Evolutionary conservation across 2,888 invertebrate species (phyloP), one percentile per base, ranked within the genome.

Genomic region (Acleris holmiana): DNA sequence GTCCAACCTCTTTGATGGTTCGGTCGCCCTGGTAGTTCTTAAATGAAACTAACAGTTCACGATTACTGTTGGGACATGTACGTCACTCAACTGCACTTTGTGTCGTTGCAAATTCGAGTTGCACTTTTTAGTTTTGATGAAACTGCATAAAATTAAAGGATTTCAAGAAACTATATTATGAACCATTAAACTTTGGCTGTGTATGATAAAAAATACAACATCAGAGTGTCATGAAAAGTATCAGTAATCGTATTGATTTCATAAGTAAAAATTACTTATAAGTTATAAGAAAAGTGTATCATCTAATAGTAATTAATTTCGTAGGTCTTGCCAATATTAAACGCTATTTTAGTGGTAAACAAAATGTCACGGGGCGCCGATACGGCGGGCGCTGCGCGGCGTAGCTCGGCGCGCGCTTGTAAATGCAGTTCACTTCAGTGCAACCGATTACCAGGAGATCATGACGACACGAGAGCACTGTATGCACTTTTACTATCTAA

Each of bases 361-460:
- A 53, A 53, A 35, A 19, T 40, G 44, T 17, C 17, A 44, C 53
- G 40, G 18, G 35, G 48, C 61, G 53, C 15, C 44, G 50, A 40
- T 15, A 19, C 18, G 25, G 66, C 47, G 55, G 21, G 13, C 35
- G 35, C 35, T 10, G 8, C 35, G 35, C 35, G 35, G 35, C 13
- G 13, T 13, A 35, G 35, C 35, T 55, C 44, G 55, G 64, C 53
- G 58, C 35, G 50, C 49, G 57, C 41, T 70, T 73, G 75, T 74
- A 78, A 83, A 84, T 89, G 89, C 88, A 88, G 70, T 79, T 83
- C 64, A 67, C 67, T 67, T 65, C 69, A 77, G 81, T 88, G 89
- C 89, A 89, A 78, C 78, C 68, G 68, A 73, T 70, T 88, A 90
- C 89, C 79, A 90, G 88, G 88, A 76, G 68, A 71, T 65, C 85